Base-by-base conservation (phyloP, 2,113 vertebrate genomes). In the Chloroceryle aenea region DNA sequence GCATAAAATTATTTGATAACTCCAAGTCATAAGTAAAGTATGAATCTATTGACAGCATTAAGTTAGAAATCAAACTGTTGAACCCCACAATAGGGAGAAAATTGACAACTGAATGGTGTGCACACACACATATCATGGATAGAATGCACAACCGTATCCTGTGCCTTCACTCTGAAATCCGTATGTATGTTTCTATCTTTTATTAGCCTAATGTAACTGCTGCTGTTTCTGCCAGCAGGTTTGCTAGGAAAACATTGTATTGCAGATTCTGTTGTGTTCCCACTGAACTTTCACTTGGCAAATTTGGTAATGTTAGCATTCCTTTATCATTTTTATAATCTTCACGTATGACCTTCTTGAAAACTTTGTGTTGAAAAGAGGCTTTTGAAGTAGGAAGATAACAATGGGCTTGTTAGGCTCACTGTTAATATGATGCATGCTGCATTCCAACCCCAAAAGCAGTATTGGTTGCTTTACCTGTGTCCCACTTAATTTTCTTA, bases 1-100 rank as follows among this genome's bases (percentile, higher is more conserved):
- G 97, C 97, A 97, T 97, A 98, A 98, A 98, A 98, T 98, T 98
- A 98, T 98, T 97, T 97, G 97, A 97, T 98, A 95, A 85, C 95
- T 91, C 90, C 96, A 97, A 94, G 97, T 97, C 97, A 95, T 75
- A 86, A 76, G 83, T 47, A 96, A 95, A 97, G 95, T 93, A 74
- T 94, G 90, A 96, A 94, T 95, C 69, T 96, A 97, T 97, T 98
- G 98, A 97, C 97, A 95, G 93, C 89, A 97, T 85, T 97, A 94
- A 97, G 95, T 86, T 93, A 92, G 73, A 93, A 96, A 95, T 97
- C 92, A 85, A 94, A 95, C 83, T 92, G 76, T 91, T 96, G 64
- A 77, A 58, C 58, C 43, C 71, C 85, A 94, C 83, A 93, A 20
- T 72, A 77, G 84, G 91, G 74, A 72, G 55, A 61, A 36, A 87